Evolutionary conservation across 2,797 vertebrate species (phyloP), one percentile per base, ranked within the genome.

Genomic region (Meriones psammophilus): DNA sequence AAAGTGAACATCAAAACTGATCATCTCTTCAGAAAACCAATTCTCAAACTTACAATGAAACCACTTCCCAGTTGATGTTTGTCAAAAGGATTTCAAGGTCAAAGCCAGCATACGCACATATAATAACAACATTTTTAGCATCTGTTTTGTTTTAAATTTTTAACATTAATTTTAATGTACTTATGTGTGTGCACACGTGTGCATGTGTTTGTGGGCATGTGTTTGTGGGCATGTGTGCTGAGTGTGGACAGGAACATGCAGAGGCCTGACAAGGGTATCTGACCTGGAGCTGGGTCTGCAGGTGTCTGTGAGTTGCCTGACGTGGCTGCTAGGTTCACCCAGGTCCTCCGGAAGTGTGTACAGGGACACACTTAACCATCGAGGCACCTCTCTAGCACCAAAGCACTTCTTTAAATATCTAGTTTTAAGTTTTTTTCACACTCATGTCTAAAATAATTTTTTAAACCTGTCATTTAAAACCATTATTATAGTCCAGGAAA

Each of bases 41-140:
- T 68, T 46, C 24, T 97, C 96, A 97, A 97, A 93, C 56, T 95
- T 81, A 96, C 81, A 95, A 96, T 71, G 91, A 77, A 89, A 91
- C 94, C 69, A 60, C 42, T 83, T 50, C 97, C 97, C 96, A 98
- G 97, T 96, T 96, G 96, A 97, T 96, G 80, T 97, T 95, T 96
- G 74, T 97, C 96, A 36, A 39, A 50, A 68, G 46, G 86, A 89
- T 77, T 83, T 89, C 50, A 91, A 95, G 98, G 60, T 30, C 17
- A 84, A 64, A 66, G 60, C 93, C 97, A 98, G 97, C 96, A 86
- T 88, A 98, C 96, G 96, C 95, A 97, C 93, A 96, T 58, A 96
- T 99, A 99, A 99, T 99, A 99, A 99, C 99, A 99, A 98, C 98
- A 69, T 98, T 99, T 98, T 99, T 99, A 98, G 98, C 98, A 98